Evolutionary conservation across 2,888 invertebrate species (phyloP).

Genomic region (Hypena proboscidalis): DNA sequence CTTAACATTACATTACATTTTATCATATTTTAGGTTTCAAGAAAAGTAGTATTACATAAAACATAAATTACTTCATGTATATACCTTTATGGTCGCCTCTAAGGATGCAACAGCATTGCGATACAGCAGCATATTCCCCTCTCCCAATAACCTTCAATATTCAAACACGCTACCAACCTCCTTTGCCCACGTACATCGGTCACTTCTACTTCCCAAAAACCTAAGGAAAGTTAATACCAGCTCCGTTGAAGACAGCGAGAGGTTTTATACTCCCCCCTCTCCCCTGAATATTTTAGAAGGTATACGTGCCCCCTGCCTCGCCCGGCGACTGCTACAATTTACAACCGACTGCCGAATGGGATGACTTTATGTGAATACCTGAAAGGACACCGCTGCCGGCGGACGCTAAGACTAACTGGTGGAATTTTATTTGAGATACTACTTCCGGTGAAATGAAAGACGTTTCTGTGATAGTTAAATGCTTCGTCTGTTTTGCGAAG

Average conservation of each 20-base stretch:
- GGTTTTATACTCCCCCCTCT: slow-evolving; percentile 54
- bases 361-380: slow-evolving; percentile 60
- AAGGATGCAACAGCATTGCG: too few species aligned
- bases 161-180: slow-evolving; percentile 4
- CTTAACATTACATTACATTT: too few species aligned
- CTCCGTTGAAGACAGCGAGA: slow-evolving; percentile 36
- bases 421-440: slow-evolving; percentile 15
- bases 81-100: too few species aligned
- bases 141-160: neutral
- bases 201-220: slow-evolving; percentile 12
- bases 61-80: too few species aligned
- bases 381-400: slow-evolving; percentile 32
- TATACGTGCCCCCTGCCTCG: slow-evolving; percentile 45
- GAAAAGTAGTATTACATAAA: too few species aligned
- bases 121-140: neutral
- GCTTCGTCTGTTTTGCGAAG: too few species aligned
- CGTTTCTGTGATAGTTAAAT: too few species aligned
- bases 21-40: too few species aligned
- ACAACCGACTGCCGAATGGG: slow-evolving; percentile 42
- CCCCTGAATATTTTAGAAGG: slow-evolving; percentile 61
- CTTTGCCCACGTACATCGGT: slow-evolving; percentile 23
- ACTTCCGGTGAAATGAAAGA: neutral
- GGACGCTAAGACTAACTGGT: slow-evolving; percentile 14
- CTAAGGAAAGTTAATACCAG: slow-evolving; percentile 34
- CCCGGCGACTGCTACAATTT: slow-evolving; percentile 45